Conservation (phyloP, 2,113 vertebrate species). For the rabbit (Oryctolagus cuniculus) region DNA sequence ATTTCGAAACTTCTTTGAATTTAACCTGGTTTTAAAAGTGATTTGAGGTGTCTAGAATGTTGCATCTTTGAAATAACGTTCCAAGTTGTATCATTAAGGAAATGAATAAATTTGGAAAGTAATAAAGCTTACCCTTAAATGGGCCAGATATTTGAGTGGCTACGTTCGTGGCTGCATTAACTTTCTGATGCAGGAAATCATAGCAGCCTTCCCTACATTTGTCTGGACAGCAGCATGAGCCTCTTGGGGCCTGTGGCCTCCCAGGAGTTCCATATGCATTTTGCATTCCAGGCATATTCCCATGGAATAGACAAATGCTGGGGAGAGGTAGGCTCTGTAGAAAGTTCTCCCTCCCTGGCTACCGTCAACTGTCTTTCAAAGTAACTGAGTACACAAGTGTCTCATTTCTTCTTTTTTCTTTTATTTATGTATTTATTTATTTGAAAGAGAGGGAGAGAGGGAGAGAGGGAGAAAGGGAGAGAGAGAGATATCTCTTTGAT, state of each 20-base stretch:
- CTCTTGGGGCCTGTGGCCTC: neutral
- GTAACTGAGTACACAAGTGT: too few species aligned
- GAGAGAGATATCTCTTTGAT: too few species aligned
- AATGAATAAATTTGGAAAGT: constrained; percentile 14
- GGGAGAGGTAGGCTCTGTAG: neutral
- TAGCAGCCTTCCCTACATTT: neutral
- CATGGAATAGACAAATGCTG: neutral
- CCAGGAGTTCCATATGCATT: neutral
- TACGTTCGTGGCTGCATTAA: neutral
- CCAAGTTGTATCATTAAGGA: constrained; percentile 29
- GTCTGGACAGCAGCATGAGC: neutral
- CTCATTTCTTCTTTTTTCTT: too few species aligned
- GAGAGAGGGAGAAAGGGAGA: too few species aligned
- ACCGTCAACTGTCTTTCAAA: too few species aligned
- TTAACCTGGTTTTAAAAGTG: constrained; percentile 26
- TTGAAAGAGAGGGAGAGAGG: too few species aligned
- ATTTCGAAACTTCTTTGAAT: constrained; percentile 9
- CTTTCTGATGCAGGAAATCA: neutral
- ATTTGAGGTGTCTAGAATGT: neutral
- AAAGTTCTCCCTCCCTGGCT: neutral
- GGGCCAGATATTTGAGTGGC: neutral
- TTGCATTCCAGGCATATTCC: neutral
- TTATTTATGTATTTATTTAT: too few species aligned
- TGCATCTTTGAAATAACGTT: constrained; percentile 4
- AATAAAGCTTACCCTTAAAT: neutral